phyloP scores from a whole-genome alignment of 2,113 vertebrate genomes.

The Hippocampus comes region DNA sequence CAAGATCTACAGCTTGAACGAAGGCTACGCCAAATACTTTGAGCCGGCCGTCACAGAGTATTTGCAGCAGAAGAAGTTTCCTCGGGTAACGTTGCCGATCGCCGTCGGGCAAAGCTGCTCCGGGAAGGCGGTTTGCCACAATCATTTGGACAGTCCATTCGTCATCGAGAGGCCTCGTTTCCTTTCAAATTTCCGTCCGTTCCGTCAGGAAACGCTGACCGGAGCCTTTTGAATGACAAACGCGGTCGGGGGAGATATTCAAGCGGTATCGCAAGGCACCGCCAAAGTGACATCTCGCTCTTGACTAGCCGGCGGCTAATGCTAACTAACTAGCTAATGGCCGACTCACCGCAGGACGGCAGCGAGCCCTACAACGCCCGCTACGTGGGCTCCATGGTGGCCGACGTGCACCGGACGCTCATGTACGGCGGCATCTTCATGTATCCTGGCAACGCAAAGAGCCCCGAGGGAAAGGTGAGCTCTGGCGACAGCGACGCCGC shows the following conservation, averaged over 20 bases:
- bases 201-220: too few species aligned
- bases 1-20: conserved; percentile 89
- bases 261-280: too few species aligned
- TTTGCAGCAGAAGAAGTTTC: conserved; percentile 87
- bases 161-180: too few species aligned
- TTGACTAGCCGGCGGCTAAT: background rate
- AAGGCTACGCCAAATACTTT: conserved; percentile 86
- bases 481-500: background rate
- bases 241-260: too few species aligned
- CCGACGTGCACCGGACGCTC: conserved; percentile 92
- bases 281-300: background rate
- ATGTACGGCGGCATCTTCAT: conserved; percentile 96
- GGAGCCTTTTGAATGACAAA: too few species aligned
- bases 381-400: conserved; percentile 96
- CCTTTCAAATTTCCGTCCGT: too few species aligned
- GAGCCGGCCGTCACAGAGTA: conserved; percentile 82
- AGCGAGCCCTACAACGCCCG: conserved; percentile 84
- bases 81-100: conserved; percentile 67
- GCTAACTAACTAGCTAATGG: background rate
- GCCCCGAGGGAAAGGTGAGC: conserved; percentile 88
- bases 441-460: conserved; percentile 90
- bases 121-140: background rate
- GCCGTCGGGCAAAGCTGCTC: background rate
- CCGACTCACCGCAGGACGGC: conserved; percentile 74
- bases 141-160: too few species aligned